These are phyloP conservation scores for Vanessa cardui DNA, from an alignment of 2,888 invertebrate species.

Conservation along the genomic window DNA sequence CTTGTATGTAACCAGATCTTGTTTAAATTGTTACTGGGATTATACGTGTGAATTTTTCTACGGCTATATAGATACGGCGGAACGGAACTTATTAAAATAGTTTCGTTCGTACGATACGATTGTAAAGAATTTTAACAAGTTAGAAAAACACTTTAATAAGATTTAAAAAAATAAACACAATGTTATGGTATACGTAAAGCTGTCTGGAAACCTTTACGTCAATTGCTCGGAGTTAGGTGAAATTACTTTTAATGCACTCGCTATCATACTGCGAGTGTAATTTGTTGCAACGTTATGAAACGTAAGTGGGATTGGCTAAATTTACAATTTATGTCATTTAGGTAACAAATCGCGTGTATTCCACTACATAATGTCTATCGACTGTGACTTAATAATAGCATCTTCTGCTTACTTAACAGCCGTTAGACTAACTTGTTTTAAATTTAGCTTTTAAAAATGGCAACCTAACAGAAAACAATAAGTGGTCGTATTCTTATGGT, in stretches of 20 bases:
- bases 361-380: slow-evolving; percentile 19
- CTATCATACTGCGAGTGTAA: slow-evolving; percentile 54
- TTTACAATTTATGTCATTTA: slow-evolving; percentile 33
- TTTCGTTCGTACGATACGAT: slow-evolving; percentile 44
- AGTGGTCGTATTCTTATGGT: slow-evolving; percentile 36
- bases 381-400: slow-evolving; percentile 19
- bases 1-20: slow-evolving; percentile 68
- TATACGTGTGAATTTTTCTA: slow-evolving; percentile 61
- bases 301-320: slow-evolving; percentile 26
- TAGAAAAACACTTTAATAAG: slow-evolving; percentile 13
- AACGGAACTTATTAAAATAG: slow-evolving; percentile 67
- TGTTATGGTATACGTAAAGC: background rate
- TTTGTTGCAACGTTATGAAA: slow-evolving; percentile 56
- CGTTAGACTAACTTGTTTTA: slow-evolving; percentile 33
- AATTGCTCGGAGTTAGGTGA: slow-evolving; percentile 41
- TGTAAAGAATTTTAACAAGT: slow-evolving; percentile 27
- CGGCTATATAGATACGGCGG: slow-evolving; percentile 14
- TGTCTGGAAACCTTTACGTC: slow-evolving; percentile 4
- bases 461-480: slow-evolving; percentile 27
- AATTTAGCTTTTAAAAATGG: slow-evolving; percentile 37
- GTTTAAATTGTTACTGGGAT: slow-evolving; percentile 70
- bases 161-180: slow-evolving; percentile 1
- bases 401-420: slow-evolving; percentile 12
- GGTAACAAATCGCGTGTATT: slow-evolving; percentile 32
- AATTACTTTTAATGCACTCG: slow-evolving; percentile 57